These are phyloP conservation scores for Spodoptera exigua DNA, from an alignment of 2,888 invertebrate genomes.

Conservation along the genomic window DNA sequence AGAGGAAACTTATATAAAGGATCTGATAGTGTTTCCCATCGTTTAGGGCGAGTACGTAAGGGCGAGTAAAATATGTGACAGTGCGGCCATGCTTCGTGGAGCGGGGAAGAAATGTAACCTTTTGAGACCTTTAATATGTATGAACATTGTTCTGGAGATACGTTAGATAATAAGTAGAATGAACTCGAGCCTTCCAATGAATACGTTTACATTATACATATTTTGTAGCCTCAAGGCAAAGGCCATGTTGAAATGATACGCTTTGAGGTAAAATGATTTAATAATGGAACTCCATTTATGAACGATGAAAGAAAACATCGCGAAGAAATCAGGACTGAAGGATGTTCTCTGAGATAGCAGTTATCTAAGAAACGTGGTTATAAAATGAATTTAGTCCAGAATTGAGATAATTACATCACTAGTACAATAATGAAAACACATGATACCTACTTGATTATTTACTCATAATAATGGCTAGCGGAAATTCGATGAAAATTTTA, in stretches of 20 bases:
- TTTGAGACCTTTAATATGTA: conserved; percentile 69
- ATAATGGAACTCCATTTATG: no score
- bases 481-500: background rate
- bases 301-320: no score
- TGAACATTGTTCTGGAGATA: conserved; percentile 58
- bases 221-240: no score
- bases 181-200: conserved; percentile 22
- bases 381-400: background rate
- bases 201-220: no score
- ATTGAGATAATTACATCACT: no score
- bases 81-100: conserved; percentile 78
- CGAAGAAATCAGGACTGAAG: conserved; percentile 5
- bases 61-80: conserved; percentile 83
- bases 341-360: background rate
- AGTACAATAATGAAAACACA: no score
- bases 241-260: no score
- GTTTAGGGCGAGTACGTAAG: conserved; percentile 65
- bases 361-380: background rate
- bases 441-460: background rate
- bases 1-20: conserved; percentile 57
- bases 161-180: conserved; percentile 48
- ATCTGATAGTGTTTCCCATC: conserved; percentile 62
- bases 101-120: conserved; percentile 83
- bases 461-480: background rate
- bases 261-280: no score